Evolutionary conservation across 2,113 vertebrate species (phyloP).

Genomic region (Taurulus bubalis): DNA sequence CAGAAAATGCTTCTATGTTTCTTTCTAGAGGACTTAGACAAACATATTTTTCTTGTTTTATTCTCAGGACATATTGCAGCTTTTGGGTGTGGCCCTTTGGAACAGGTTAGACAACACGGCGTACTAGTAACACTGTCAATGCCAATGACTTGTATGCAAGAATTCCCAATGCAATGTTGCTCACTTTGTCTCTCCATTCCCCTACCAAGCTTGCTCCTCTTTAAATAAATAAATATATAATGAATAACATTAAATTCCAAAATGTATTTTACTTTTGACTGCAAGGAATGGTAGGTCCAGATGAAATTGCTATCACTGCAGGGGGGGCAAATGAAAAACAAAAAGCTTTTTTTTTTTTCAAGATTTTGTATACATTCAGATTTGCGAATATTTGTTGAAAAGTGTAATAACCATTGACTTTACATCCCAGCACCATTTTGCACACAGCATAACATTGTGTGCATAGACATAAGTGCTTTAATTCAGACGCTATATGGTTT

Average conservation of each 20-base stretch:
- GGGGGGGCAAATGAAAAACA: not conserved
- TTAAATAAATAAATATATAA: not conserved
- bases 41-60: not conserved
- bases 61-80: not conserved
- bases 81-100: not conserved
- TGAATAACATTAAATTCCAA: not conserved
- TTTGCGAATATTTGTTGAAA: not conserved
- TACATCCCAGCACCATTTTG: not conserved
- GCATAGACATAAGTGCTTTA: not conserved
- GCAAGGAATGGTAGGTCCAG: not conserved
- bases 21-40: not conserved
- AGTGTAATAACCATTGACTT: not conserved
- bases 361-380: not conserved
- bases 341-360: not conserved
- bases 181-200: not conserved
- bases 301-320: not conserved
- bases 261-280: not conserved
- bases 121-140: not conserved
- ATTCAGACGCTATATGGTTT: not conserved
- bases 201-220: not conserved
- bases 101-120: not conserved
- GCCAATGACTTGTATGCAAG: not conserved
- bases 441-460: constrained; percentile 3
- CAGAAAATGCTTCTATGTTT: not conserved
- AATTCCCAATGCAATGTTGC: not conserved